Conservation (phyloP, 2,797 vertebrate genomes). For the Borostomias antarcticus region DNA sequence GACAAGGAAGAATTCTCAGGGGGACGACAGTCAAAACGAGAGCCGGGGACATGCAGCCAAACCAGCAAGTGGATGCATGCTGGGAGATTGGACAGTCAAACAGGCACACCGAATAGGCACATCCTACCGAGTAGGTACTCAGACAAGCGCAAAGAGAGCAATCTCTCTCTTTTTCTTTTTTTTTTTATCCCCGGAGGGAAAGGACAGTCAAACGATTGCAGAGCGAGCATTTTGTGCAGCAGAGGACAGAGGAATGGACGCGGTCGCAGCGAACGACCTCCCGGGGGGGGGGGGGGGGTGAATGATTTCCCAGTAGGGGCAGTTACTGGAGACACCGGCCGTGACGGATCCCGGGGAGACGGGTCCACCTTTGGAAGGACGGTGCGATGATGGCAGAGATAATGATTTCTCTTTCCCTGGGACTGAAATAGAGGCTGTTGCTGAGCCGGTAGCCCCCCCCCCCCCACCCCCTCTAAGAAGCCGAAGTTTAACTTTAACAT, state of each 20-base stretch:
- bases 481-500: no score
- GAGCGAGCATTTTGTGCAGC: conserved; percentile 55
- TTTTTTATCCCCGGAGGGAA: no score
- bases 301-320: conserved; percentile 74
- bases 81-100: conserved; percentile 38
- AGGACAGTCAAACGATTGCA: conserved; percentile 42
- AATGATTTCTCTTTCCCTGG: conserved; percentile 69
- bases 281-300: conserved; percentile 59
- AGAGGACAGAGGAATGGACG: neutral
- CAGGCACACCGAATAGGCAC: no score
- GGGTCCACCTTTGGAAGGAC: conserved; percentile 50
- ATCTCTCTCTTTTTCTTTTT: no score
- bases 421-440: conserved; percentile 30
- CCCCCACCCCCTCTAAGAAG: no score
- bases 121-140: conserved; percentile 52
- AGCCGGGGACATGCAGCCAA: conserved; percentile 15
- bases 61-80: conserved; percentile 22
- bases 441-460: no score
- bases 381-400: conserved; percentile 63
- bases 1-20: conserved; percentile 65
- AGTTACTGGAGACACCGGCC: conserved; percentile 65
- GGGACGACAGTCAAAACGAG: conserved; percentile 53
- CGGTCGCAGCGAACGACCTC: no score
- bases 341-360: conserved; percentile 44
- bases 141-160: conserved; percentile 57